These are phyloP conservation scores for Temnothorax rugatulus DNA, from an alignment of 2,888 invertebrate species.

Conservation along the genomic window DNA sequence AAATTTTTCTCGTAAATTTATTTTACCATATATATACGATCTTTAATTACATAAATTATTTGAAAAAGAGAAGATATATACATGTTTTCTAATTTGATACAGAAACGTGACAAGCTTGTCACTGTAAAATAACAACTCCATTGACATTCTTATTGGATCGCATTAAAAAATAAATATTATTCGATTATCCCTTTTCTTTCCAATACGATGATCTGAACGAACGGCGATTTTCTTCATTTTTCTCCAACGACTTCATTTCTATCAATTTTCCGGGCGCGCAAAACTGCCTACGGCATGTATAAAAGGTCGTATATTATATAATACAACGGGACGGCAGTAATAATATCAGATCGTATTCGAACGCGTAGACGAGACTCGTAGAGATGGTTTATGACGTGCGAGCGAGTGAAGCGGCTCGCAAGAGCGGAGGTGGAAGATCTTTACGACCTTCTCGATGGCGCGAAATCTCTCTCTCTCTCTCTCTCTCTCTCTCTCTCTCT, in stretches of 20 bases:
- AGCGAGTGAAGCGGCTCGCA: conserved; percentile 66
- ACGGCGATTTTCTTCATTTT: conserved; percentile 35
- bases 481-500: background rate
- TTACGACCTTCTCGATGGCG: conserved; percentile 77
- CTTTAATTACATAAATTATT: conserved; percentile 1
- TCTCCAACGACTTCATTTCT: conserved; percentile 14
- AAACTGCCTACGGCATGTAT: conserved; percentile 56
- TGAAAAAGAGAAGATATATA: background rate
- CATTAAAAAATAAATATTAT: background rate
- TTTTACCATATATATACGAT: background rate
- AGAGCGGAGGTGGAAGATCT: conserved; percentile 67
- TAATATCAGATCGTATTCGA: conserved; percentile 75
- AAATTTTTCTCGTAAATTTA: background rate
- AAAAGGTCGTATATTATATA: conserved; percentile 69
- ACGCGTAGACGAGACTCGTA: conserved; percentile 55
- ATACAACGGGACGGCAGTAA: conserved; percentile 66
- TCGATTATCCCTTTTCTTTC: background rate
- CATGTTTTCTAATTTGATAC: background rate
- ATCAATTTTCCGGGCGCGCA: conserved; percentile 47
- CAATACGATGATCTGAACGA: background rate
- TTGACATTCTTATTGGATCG: background rate
- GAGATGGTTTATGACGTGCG: conserved; percentile 79
- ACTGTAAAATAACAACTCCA: background rate
- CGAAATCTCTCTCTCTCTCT: conserved; percentile 60
- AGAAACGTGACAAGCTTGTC: background rate